Conservation (phyloP, 1,140 invertebrate genomes). For the Armadillidium nasatum region DNA sequence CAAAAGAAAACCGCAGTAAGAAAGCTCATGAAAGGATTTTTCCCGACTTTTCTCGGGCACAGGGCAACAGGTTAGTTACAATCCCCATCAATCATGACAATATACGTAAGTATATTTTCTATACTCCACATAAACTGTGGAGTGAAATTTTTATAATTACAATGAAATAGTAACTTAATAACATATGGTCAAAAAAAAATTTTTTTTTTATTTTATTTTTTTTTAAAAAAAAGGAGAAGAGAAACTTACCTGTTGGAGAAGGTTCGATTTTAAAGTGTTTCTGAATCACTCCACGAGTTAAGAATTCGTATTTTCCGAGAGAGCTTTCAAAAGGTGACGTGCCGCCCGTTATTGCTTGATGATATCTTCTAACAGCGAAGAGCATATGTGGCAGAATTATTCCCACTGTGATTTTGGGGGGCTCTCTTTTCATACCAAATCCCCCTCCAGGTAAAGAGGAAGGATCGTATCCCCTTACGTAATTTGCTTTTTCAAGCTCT, state of each 20-base stretch:
- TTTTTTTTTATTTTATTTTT: too few species aligned
- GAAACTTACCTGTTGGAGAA: not conserved
- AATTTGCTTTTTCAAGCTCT: not conserved
- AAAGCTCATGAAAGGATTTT: too few species aligned
- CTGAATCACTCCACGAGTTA: not conserved
- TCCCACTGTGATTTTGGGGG: not conserved
- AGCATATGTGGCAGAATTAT: not conserved
- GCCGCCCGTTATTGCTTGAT: not conserved
- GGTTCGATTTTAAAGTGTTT: not conserved
- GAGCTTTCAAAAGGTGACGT: not conserved
- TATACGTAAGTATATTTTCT: too few species aligned
- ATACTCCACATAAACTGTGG: too few species aligned
- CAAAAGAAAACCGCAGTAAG: too few species aligned
- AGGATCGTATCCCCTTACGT: not conserved
- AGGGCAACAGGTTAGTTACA: too few species aligned
- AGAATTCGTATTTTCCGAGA: not conserved
- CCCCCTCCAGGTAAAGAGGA: not conserved
- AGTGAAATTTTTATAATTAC: too few species aligned
- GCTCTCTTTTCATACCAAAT: not conserved
- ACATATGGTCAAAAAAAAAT: too few species aligned
- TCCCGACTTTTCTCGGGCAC: too few species aligned
- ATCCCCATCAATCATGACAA: too few species aligned
- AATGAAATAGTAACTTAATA: too few species aligned
- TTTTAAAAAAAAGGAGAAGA: too few species aligned
- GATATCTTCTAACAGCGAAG: not conserved